phyloP scores from a whole-genome alignment of 1,140 invertebrate genomes.

The Leptonema lineaticorne region DNA sequence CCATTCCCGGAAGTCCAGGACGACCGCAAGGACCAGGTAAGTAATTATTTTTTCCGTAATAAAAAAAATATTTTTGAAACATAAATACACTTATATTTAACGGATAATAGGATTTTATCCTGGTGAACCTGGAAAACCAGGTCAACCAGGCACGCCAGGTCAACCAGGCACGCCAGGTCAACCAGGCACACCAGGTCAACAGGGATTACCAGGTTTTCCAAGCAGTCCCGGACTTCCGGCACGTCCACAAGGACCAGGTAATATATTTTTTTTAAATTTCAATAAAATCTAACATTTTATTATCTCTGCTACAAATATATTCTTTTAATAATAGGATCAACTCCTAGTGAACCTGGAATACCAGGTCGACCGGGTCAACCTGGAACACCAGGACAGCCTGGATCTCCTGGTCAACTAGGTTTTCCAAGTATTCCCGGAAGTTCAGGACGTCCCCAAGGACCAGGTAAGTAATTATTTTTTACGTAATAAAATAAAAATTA shows the following conservation, averaged over 20 bases:
- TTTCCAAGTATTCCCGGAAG: slow-evolving; percentile 40
- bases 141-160: no score
- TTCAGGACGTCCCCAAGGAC: slow-evolving; percentile 38
- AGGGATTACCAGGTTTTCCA: slow-evolving; percentile 41
- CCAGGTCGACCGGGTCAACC: slow-evolving; percentile 33
- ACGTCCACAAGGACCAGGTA: slow-evolving; percentile 40
- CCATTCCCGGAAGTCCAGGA: slow-evolving; percentile 41
- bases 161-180: slow-evolving; percentile 19
- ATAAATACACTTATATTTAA: no score
- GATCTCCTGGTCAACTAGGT: slow-evolving; percentile 29
- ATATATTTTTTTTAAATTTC: no score
- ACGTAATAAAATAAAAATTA: no score
- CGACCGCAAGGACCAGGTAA: slow-evolving; percentile 42
- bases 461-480: no score
- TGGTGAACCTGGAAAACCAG: no score
- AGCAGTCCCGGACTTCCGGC: slow-evolving; percentile 40
- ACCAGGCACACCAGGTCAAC: not conserved
- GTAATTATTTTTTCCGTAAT: no score
- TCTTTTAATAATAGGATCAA: no score
- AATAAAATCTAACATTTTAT: slow-evolving; percentile 29
- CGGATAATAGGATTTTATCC: no score
- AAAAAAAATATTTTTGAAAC: no score
- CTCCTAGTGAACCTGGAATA: slow-evolving; percentile 35
- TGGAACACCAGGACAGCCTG: slow-evolving; percentile 33
- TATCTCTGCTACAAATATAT: no score